phyloP scores from a whole-genome alignment of 2,113 vertebrate species.

The Montifringilla adamsi region DNA sequence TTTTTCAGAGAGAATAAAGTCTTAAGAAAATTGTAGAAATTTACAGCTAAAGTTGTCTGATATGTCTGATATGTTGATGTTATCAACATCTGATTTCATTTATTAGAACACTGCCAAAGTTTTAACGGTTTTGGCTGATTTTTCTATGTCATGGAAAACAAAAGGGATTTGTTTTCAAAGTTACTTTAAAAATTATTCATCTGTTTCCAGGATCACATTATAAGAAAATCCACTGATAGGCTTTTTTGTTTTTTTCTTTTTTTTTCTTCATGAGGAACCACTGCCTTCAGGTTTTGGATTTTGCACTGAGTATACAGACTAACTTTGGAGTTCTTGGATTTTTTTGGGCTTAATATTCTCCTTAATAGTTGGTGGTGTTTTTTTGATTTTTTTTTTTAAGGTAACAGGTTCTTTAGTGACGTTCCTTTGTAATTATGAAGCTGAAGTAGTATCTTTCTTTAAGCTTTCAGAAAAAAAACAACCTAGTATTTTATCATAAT shows the following conservation, averaged over 20 bases:
- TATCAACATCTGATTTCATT: background rate
- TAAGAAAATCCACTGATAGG: slow-evolving; percentile 18
- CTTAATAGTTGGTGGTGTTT: background rate
- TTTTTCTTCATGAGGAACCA: background rate
- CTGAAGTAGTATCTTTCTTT: background rate
- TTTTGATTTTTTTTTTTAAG: background rate
- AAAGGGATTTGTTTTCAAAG: slow-evolving; percentile 17
- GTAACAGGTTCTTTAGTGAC: background rate
- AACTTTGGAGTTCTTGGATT: background rate
- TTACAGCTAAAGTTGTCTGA: background rate
- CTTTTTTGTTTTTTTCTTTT: accelerated
- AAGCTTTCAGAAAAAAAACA: background rate
- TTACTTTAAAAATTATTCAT: background rate
- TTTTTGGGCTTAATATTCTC: background rate
- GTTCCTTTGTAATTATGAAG: background rate
- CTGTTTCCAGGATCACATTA: slow-evolving; percentile 17
- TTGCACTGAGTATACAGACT: background rate
- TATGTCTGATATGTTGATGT: background rate
- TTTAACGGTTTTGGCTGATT: slow-evolving; percentile 29
- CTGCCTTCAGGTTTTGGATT: background rate
- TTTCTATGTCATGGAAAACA: background rate
- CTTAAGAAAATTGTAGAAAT: background rate
- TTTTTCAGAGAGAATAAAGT: background rate
- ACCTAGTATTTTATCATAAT: background rate
- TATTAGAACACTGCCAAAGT: background rate